Evolutionary conservation across 2,113 vertebrate genomes (phyloP).

Genomic region (Dipodomys spectabilis): DNA sequence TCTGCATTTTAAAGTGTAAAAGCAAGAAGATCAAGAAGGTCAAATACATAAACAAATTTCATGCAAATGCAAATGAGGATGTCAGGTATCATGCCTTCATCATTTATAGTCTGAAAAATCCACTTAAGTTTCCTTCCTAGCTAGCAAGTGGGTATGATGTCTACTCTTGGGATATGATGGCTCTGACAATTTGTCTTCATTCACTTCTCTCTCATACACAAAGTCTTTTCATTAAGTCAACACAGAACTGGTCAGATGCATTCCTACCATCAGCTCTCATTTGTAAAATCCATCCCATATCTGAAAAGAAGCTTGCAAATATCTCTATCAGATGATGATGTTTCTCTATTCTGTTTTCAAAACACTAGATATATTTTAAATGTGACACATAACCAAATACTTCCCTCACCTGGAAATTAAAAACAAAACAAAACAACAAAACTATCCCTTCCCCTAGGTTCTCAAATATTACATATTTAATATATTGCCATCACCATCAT

Average conservation of each 20-base stretch:
- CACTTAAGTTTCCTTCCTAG: slow-evolving; percentile 47
- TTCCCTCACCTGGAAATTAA: slow-evolving; percentile 38
- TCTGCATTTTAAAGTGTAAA: not conserved
- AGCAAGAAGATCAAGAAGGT: not conserved
- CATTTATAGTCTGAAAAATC: slow-evolving; percentile 29
- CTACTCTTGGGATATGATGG: not conserved
- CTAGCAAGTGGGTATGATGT: not conserved
- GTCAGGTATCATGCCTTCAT: not conserved
- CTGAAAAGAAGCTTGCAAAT: slow-evolving; percentile 13
- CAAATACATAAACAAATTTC: slow-evolving; percentile 40
- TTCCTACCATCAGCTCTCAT: not conserved
- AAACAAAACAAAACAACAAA: not conserved
- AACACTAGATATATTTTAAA: slow-evolving; percentile 60
- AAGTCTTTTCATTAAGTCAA: slow-evolving; percentile 29
- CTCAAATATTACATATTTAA: slow-evolving; percentile 23
- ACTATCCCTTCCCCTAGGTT: slow-evolving; percentile 37
- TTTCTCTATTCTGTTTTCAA: slow-evolving; percentile 28
- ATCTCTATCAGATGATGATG: not conserved
- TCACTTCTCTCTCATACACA: not conserved
- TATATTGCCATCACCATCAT: slow-evolving; percentile 67
- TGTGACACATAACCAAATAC: not conserved
- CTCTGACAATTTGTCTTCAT: not conserved
- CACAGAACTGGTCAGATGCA: not conserved
- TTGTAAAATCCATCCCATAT: slow-evolving; percentile 28
- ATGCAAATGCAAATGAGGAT: slow-evolving; percentile 60